Evolutionary conservation across 1,140 invertebrate genomes (phyloP).

Genomic region (Solenopsis fugax): DNA sequence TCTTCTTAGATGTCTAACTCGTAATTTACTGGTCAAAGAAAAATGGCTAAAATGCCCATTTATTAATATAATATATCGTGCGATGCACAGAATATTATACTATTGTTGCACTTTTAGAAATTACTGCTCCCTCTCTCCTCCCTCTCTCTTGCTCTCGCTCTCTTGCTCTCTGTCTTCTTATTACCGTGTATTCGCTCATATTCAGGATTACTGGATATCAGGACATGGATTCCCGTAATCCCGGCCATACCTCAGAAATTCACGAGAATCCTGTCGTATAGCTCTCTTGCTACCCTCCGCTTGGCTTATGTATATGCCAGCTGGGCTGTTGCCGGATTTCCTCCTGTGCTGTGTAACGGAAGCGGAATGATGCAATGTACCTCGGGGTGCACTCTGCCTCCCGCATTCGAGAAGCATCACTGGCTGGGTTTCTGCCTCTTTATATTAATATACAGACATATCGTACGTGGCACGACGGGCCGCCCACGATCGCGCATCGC

Average conservation of each 20-base stretch:
- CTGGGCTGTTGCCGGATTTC: slow-evolving; percentile 9
- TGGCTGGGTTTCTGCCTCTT: slow-evolving; percentile 27
- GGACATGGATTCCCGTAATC: slow-evolving; percentile 66
- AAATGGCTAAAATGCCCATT: neutral
- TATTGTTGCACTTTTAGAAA: neutral
- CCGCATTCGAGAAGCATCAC: neutral
- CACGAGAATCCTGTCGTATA: slow-evolving; percentile 60
- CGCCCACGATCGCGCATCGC: neutral
- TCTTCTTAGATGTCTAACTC: neutral
- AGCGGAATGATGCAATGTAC: slow-evolving; percentile 27
- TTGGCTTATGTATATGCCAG: slow-evolving; percentile 12
- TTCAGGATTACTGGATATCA: slow-evolving; percentile 57
- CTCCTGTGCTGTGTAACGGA: slow-evolving; percentile 3
- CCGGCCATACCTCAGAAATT: slow-evolving; percentile 66
- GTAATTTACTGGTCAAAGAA: slow-evolving; percentile 1
- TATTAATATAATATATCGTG: slow-evolving; percentile 8
- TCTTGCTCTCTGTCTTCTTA: neutral
- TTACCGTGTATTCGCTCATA: neutral
- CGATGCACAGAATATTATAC: neutral
- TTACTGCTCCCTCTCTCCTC: no score
- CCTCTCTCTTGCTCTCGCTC: neutral
- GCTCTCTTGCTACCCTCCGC: neutral
- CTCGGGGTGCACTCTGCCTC: neutral
- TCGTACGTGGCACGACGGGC: neutral
- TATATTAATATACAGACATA: slow-evolving; percentile 40